Conservation (phyloP, 2,797 vertebrate genomes). For the Scleropages formosus region DNA sequence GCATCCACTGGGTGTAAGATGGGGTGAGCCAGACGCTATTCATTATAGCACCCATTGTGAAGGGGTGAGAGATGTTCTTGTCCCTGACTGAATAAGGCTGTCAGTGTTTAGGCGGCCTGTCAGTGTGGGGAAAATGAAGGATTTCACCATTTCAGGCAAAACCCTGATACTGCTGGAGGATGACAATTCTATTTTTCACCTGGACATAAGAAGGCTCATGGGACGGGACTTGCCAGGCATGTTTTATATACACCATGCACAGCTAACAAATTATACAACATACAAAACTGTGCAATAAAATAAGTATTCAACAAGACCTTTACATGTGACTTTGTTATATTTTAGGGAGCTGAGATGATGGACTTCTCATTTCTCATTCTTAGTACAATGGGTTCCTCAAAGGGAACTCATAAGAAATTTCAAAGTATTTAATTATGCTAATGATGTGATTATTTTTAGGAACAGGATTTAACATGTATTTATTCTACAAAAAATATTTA, state of each 20-base stretch:
- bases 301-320: no score
- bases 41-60: not conserved
- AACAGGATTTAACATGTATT: not conserved
- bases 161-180: not conserved
- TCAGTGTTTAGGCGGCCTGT: slow-evolving; percentile 7
- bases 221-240: not conserved
- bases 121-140: not conserved
- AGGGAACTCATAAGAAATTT: no score
- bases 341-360: no score
- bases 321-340: no score
- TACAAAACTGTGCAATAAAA: no score
- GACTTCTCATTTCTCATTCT: no score
- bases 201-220: not conserved
- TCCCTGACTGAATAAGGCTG: slow-evolving; percentile 25
- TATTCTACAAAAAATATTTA: not conserved
- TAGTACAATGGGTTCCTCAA: no score
- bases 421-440: no score
- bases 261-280: no score
- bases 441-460: not conserved
- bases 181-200: not conserved
- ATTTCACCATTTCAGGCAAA: not conserved
- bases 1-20: slow-evolving; percentile 8
- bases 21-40: slow-evolving; percentile 13
- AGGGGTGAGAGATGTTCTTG: not conserved
- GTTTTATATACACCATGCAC: no score